Evolutionary conservation across 2,797 vertebrate species (phyloP).

Genomic region (Trematomus bernacchii): DNA sequence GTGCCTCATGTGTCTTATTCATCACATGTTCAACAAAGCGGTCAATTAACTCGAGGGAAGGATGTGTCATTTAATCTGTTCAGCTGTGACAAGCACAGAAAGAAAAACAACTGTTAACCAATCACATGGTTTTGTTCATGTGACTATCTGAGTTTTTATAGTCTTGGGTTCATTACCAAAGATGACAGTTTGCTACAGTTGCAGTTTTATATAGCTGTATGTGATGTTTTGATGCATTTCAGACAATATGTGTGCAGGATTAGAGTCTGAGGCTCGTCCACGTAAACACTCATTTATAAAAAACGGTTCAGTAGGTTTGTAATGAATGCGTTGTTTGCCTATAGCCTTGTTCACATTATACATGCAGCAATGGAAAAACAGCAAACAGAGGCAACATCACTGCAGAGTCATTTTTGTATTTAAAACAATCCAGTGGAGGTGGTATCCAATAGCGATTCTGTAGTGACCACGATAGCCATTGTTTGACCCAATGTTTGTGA

Average conservation of each 20-base stretch:
- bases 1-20: slow-evolving; percentile 61
- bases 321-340: neutral
- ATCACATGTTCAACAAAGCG: slow-evolving; percentile 75
- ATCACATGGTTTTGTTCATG: slow-evolving; percentile 27
- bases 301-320: neutral
- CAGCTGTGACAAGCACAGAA: slow-evolving; percentile 58
- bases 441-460: neutral
- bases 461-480: too few relatives aligned
- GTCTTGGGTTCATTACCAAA: neutral
- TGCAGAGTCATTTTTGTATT: neutral
- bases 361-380: neutral
- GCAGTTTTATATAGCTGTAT: neutral
- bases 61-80: slow-evolving; percentile 70
- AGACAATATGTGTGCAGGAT: neutral
- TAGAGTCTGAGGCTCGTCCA: neutral
- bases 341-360: neutral
- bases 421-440: slow-evolving; percentile 8
- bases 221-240: neutral
- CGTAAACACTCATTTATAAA: neutral
- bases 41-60: slow-evolving; percentile 54
- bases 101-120: slow-evolving; percentile 45
- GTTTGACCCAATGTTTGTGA: too few relatives aligned
- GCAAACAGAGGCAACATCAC: neutral
- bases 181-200: neutral
- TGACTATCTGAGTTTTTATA: slow-evolving; percentile 17